A percentile compares a stretch with the other conserved stretches of the same genome.
Evolutionary conservation across 2,797 vertebrate genomes (phyloP).

Genomic region (Chromobotia macracanthus): DNA sequence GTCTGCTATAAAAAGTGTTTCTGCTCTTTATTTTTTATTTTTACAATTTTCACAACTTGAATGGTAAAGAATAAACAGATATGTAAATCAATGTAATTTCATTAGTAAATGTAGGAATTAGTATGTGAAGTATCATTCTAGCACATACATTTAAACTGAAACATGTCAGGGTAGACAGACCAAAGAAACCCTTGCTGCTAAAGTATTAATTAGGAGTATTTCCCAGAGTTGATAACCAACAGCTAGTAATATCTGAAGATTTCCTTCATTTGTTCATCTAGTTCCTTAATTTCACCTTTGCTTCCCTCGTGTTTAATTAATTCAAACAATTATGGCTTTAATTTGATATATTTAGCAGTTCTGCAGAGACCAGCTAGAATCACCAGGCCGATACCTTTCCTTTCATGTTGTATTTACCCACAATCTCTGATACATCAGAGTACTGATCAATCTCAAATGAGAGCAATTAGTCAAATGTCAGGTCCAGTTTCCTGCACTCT

Average conservation of each 20-base stretch:
- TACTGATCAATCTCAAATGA: conserved; percentile 75
- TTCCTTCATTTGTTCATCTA: not conserved
- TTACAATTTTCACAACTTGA: not conserved
- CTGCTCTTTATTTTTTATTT: not conserved
- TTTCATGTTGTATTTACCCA: conserved; percentile 62
- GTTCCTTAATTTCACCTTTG: conserved; percentile 54
- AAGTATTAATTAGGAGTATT: conserved; percentile 28
- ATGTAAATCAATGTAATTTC: too few species aligned
- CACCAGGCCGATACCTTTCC: conserved; percentile 54
- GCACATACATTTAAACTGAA: too few species aligned
- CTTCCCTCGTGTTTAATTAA: conserved; percentile 61
- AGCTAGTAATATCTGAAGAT: conserved; percentile 17
- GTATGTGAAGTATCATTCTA: too few species aligned
- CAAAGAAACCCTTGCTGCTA: not conserved
- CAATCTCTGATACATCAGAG: conserved; percentile 69
- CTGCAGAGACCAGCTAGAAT: conserved; percentile 58
- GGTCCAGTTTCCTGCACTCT: conserved; percentile 66
- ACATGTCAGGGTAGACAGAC: not conserved
- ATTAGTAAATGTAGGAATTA: too few species aligned
- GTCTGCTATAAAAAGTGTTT: conserved; percentile 61
- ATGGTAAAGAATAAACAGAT: too few species aligned
- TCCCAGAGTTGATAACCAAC: conserved; percentile 33
- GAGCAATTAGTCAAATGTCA: conserved; percentile 82
- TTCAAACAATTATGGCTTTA: conserved; percentile 54
- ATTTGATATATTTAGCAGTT: conserved; percentile 52